These are phyloP conservation scores for Corythaixoides concolor DNA, from an alignment of 2,113 vertebrate species.

Conservation along the genomic window DNA sequence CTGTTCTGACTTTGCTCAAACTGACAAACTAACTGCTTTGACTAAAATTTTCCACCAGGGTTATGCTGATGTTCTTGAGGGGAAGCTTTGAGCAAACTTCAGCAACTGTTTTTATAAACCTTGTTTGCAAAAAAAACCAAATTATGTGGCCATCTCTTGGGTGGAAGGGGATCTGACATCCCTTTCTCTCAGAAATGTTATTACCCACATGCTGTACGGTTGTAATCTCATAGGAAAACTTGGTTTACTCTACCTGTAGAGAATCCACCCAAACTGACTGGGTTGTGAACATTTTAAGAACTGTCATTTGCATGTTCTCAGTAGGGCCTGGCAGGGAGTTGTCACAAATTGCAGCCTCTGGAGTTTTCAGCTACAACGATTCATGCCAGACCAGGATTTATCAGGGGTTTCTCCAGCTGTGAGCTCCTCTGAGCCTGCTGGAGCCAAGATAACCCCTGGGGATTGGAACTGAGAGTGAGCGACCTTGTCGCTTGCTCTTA, in stretches of 20 bases:
- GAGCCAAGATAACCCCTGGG: background rate
- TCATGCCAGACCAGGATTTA: background rate
- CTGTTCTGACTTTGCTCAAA: background rate
- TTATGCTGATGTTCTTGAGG: background rate
- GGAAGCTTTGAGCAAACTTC: background rate
- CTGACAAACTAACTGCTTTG: background rate
- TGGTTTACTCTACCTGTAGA: background rate
- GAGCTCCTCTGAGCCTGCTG: background rate
- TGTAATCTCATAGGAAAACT: background rate
- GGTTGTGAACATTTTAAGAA: background rate
- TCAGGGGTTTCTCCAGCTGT: background rate
- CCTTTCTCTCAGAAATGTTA: background rate
- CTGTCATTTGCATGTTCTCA: background rate
- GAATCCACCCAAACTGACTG: background rate
- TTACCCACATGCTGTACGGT: background rate
- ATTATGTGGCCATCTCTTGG: background rate
- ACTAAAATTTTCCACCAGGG: conserved; percentile 11
- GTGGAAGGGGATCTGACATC: background rate
- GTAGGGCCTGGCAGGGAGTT: background rate
- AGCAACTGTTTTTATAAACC: background rate
- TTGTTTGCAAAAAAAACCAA: background rate
- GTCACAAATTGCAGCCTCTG: background rate
- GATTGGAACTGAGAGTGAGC: background rate
- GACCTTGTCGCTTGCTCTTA: background rate
- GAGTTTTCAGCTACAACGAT: background rate